These are phyloP conservation scores for Stichopus horrens DNA, from an alignment of 53 echinoderm and acorn worm genomes.

Conservation along the genomic window DNA sequence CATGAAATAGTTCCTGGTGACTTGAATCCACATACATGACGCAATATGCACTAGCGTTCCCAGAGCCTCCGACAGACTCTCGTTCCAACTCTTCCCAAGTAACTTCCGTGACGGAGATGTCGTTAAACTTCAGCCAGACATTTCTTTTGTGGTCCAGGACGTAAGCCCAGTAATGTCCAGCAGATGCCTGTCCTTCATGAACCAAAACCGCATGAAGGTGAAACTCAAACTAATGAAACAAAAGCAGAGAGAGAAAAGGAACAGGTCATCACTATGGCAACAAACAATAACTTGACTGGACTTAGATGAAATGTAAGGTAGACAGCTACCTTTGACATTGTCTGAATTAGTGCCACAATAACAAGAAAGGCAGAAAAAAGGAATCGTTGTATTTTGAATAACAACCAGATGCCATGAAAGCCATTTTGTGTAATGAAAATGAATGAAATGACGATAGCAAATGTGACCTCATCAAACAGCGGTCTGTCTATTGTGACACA, in stretches of 20 bases:
- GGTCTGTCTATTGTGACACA: too few species aligned
- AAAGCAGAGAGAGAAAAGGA: background rate
- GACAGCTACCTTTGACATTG: too few species aligned
- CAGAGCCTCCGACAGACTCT: conserved; percentile 86
- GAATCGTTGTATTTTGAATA: too few species aligned
- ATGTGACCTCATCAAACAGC: too few species aligned
- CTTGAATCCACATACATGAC: conserved; percentile 92
- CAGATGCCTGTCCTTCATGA: conserved; percentile 94
- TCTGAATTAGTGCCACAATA: too few species aligned
- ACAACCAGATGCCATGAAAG: too few species aligned
- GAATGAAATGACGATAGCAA: too few species aligned
- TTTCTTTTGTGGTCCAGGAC: conserved; percentile 79
- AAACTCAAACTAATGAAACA: conserved; percentile 64
- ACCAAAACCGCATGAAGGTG: conserved; percentile 93
- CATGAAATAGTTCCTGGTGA: conserved; percentile 82
- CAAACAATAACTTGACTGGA: too few species aligned
- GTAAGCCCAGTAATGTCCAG: conserved; percentile 98
- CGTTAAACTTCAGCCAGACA: conserved; percentile 96
- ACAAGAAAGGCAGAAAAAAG: too few species aligned
- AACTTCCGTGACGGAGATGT: conserved; percentile 82
- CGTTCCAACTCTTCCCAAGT: conserved; percentile 75
- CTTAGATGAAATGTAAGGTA: too few species aligned
- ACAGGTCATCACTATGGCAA: too few species aligned
- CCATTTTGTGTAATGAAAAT: too few species aligned
- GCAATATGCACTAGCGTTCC: conserved; percentile 97